Base-by-base conservation (phyloP, 2,113 vertebrate species). In the Arenaria interpres region DNA sequence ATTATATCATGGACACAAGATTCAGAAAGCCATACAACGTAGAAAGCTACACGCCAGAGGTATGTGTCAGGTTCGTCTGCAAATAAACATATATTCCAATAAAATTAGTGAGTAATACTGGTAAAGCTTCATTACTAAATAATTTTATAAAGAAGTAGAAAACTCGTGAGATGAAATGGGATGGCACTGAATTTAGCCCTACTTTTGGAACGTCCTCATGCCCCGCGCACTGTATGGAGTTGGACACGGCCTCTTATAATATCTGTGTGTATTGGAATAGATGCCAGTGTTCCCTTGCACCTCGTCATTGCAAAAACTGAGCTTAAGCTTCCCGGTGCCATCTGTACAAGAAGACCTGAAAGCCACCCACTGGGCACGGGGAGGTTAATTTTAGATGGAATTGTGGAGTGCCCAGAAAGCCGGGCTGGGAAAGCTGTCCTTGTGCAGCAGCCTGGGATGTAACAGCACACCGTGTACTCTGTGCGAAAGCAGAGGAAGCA, bases 21-120 rank as follows among this genome's bases (percentile, higher is more conserved):
- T 99, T 99, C 97, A 98, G 99, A 97, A 99, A 99, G 88, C 99
- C 99, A 0, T 98, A 98, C 97, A 99, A 99, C 22, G 84, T 99
- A 24, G 99, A 99, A 28, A 99, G 98, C 97, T 99, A 99, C 68
- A 98, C 67, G 1, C 76, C 98, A 25, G 97, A 99, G 99, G 99
- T 99, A 94, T 1, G 93, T 72, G 51, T 51, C 66, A 48, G 37
- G 8, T 64, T 80, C 7, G 5, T 35, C 68, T 64, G 46, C 35
- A 77, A 6, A 27, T 14, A 24, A 13, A 28, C n/a, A 4, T 54
- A 6, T 7, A 12, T 54, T 25, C n/a, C 51, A 60, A 0, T 23
- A 57, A 54, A 23, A 74, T 23, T 7, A 20, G 16, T 67, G 50
- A 5, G 20, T 11, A 51, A 14, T 63, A 13, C 39, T 2, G 2